A percentile compares a stretch with the other conserved stretches of the same genome.
Evolutionary conservation across 2,797 vertebrate species (phyloP).

Genomic region (Rallus crepitans): DNA sequence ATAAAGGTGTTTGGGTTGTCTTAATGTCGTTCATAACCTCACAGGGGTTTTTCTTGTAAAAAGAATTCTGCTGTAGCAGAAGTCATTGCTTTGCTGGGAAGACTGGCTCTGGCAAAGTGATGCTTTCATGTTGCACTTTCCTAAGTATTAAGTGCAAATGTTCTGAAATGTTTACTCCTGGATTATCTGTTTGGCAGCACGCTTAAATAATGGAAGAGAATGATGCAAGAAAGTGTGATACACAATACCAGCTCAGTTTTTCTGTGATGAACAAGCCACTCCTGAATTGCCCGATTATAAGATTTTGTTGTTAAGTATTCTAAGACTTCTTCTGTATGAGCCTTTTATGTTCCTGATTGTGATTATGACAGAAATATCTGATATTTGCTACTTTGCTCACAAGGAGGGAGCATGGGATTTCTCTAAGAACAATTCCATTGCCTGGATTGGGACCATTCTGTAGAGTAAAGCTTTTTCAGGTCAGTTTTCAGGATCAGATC

Average conservation of each 20-base stretch:
- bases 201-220: constrained; percentile 1
- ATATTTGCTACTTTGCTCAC: not conserved
- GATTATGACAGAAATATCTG: not conserved
- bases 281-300: not conserved
- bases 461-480: constrained; percentile 10
- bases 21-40: not conserved
- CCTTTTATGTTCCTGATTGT: not conserved
- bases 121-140: not conserved
- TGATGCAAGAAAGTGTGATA: not conserved
- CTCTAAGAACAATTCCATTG: not conserved
- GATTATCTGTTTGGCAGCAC: not conserved
- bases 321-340: not conserved
- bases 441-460: not conserved
- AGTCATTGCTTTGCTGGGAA: not conserved
- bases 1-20: not conserved
- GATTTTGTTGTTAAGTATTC: not conserved
- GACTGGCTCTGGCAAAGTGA: not conserved
- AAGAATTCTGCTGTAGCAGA: not conserved
- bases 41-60: not conserved
- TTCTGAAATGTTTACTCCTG: not conserved
- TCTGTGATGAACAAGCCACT: not conserved
- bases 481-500: constrained; percentile 25
- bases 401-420: not conserved
- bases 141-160: not conserved
- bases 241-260: not conserved